Percentiles rank a stretch among this genome's conserved stretches.
Evolutionary conservation across 2,113 vertebrate genomes (phyloP).

Genomic region (Microtus ochrogaster): DNA sequence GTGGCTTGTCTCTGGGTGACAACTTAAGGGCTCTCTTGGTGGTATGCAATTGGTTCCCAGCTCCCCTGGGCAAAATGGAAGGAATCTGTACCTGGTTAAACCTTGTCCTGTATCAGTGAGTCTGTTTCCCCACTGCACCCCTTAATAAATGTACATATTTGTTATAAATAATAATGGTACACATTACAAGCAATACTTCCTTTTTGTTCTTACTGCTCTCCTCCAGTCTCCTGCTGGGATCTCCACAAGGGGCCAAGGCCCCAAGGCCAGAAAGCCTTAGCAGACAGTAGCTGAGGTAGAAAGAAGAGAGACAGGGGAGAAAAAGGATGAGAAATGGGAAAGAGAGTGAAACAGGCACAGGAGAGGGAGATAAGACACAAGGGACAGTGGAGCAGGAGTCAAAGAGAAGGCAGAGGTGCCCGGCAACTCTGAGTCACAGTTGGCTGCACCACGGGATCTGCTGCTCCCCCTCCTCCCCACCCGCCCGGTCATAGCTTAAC

Average conservation of each 20-base stretch:
- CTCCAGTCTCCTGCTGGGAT: not conserved
- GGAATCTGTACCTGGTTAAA: too few species aligned
- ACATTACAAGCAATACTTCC: too few species aligned
- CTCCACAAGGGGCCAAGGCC: not conserved
- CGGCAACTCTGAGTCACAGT: not conserved
- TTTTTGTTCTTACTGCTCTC: not conserved
- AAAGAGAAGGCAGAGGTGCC: not conserved
- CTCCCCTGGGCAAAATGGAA: too few species aligned
- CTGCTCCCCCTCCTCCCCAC: not conserved
- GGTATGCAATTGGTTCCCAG: too few species aligned
- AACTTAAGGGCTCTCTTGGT: too few species aligned
- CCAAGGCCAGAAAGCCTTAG: not conserved
- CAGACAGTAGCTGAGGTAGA: not conserved
- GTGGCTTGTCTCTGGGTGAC: too few species aligned
- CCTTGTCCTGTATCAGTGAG: too few species aligned
- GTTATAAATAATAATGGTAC: too few species aligned
- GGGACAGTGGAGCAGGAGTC: not conserved
- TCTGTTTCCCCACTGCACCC: too few species aligned
- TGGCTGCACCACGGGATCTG: too few species aligned
- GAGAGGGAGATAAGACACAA: not conserved
- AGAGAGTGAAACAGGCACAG: rapidly evolving
- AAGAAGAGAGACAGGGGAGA: not conserved
- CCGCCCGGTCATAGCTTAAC: not conserved
- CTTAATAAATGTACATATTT: too few species aligned
- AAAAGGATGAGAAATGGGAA: not conserved